A percentile compares a stretch with the other conserved stretches of the same genome.
Evolutionary conservation across 53 echinoderm and acorn worm genomes (phyloP).

Genomic region (Antedon mediterranea): DNA sequence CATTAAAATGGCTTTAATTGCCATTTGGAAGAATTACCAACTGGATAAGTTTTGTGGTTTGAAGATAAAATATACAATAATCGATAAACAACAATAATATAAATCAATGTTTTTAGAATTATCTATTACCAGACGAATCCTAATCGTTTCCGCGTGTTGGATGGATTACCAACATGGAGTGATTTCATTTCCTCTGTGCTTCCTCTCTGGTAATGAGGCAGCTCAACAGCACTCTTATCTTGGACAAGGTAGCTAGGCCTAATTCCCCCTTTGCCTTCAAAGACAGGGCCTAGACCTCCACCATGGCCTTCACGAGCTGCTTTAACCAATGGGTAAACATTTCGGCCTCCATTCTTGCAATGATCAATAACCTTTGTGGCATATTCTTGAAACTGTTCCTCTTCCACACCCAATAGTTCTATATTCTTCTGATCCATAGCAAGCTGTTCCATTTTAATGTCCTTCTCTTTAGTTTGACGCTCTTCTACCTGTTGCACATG

Average conservation of each 20-base stretch:
- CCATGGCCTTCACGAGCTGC: conserved; percentile 93
- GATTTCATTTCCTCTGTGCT: conserved; percentile 79
- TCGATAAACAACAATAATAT: too few relatives aligned
- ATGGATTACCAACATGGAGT: conserved; percentile 64
- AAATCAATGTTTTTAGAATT: neutral
- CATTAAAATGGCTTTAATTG: too few relatives aligned
- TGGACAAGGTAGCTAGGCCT: conserved; percentile 81
- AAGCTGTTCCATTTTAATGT: conserved; percentile 39
- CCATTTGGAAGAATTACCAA: neutral
- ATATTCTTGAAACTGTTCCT: conserved; percentile 90
- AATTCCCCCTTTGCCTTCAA: conserved; percentile 92
- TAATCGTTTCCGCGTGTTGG: conserved; percentile 64
- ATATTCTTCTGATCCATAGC: conserved; percentile 84
- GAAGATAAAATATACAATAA: too few relatives aligned
- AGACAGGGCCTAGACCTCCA: conserved; percentile 81
- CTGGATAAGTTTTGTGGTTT: neutral
- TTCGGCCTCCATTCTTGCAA: conserved; percentile 64
- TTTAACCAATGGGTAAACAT: conserved; percentile 77
- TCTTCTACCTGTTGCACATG: conserved; percentile 56
- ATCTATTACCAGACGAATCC: conserved; percentile 78
- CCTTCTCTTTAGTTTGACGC: conserved; percentile 6
- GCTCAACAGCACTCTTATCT: conserved; percentile 61
- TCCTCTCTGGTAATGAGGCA: conserved; percentile 74
- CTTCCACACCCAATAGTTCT: conserved; percentile 74
- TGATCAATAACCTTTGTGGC: conserved; percentile 77